Evolutionary conservation across 2,113 vertebrate genomes (phyloP).

Genomic region (Serilophus lunatus): DNA sequence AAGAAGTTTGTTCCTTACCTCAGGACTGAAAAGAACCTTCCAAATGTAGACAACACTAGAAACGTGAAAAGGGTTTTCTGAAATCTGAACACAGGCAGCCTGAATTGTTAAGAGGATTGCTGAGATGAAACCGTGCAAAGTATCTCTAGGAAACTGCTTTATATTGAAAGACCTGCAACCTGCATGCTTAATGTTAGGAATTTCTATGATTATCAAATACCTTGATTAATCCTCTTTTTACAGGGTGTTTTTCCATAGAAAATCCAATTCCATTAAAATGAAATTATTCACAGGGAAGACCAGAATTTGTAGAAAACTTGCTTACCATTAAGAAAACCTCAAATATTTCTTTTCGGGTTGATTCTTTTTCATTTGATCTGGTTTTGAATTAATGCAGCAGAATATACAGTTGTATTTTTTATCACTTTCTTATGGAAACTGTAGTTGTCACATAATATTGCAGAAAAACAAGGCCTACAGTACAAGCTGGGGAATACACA

Average conservation of each 20-base stretch:
- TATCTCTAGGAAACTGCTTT: not conserved
- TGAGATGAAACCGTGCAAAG: not conserved
- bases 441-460: rapidly evolving
- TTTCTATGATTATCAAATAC: not conserved
- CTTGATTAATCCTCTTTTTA: not conserved
- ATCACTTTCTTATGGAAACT: not conserved
- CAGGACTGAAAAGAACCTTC: not conserved
- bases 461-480: not conserved
- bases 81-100: not conserved
- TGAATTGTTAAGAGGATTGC: not conserved
- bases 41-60: not conserved
- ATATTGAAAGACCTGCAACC: not conserved
- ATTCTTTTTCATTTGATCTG: not conserved
- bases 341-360: not conserved
- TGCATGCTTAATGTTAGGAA: not conserved
- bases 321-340: not conserved
- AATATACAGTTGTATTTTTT: not conserved
- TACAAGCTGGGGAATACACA: not conserved
- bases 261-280: not conserved
- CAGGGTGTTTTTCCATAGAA: not conserved
- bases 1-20: not conserved
- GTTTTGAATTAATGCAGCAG: not conserved
- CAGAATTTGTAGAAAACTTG: not conserved
- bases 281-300: not conserved
- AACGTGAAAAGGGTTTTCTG: not conserved